Conservation (phyloP, 2,888 invertebrate genomes). For the Cyaniris semiargus region DNA sequence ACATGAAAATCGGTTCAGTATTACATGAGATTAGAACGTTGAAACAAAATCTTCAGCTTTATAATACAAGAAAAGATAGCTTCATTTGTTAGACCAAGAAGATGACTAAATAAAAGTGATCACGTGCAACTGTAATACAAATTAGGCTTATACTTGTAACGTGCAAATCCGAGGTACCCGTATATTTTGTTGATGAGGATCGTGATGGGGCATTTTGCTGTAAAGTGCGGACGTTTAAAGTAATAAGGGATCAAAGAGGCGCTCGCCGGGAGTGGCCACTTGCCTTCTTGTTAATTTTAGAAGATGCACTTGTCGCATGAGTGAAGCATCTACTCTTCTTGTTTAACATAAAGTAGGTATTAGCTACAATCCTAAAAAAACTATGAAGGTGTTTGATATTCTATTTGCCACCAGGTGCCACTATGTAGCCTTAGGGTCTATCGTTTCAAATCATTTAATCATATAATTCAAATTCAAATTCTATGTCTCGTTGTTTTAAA, state of each 20-base stretch:
- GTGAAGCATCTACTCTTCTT: not conserved
- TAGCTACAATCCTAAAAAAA: not conserved
- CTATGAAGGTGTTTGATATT: no score
- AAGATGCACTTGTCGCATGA: constrained; percentile 3
- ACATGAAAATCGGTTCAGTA: not conserved
- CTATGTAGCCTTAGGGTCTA: no score
- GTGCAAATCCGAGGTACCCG: not conserved
- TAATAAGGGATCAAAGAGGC: constrained; percentile 69
- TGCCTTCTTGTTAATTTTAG: constrained; percentile 34
- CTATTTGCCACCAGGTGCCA: no score
- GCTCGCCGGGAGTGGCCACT: constrained; percentile 64
- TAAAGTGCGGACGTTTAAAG: constrained; percentile 43
- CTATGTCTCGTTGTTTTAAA: no score
- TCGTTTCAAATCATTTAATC: no score
- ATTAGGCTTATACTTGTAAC: not conserved
- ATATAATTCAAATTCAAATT: no score
- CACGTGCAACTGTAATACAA: not conserved
- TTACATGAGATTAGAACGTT: not conserved
- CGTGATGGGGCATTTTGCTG: constrained; percentile 27
- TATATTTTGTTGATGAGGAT: constrained; percentile 25
- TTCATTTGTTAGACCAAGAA: not conserved
- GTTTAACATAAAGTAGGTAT: not conserved
- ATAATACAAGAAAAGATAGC: not conserved
- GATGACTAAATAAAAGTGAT: not conserved
- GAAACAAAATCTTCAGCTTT: not conserved